A percentile compares a stretch with the other conserved stretches of the same genome.
Evolutionary conservation across 1,140 invertebrate species (phyloP).

Genomic region (Euglossa dilemma): DNA sequence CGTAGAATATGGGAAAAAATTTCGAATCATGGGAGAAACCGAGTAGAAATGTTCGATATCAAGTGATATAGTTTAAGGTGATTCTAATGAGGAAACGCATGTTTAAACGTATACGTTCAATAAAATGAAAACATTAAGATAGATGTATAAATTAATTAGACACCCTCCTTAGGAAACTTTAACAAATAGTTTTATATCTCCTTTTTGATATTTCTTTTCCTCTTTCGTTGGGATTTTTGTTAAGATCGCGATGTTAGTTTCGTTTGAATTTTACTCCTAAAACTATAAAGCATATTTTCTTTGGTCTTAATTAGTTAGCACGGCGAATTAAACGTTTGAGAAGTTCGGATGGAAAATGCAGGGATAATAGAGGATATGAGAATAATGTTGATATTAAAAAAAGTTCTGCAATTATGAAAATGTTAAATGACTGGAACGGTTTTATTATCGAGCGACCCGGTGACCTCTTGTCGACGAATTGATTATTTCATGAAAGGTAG

Average conservation of each 20-base stretch:
- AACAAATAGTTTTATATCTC: background rate
- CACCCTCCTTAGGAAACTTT: too few relatives aligned
- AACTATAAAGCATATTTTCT: background rate
- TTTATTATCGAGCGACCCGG: slow-evolving; percentile 69
- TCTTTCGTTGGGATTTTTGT: background rate
- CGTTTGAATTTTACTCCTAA: background rate
- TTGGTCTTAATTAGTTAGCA: background rate
- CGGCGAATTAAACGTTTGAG: background rate
- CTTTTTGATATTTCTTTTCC: background rate
- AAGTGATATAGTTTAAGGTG: background rate
- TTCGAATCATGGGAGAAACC: background rate
- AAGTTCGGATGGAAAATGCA: background rate
- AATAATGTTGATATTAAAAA: background rate
- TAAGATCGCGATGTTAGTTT: background rate
- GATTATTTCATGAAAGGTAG: slow-evolving; percentile 66
- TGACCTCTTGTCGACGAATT: slow-evolving; percentile 65
- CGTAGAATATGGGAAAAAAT: background rate
- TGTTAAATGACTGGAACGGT: slow-evolving; percentile 15
- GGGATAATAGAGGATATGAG: background rate
- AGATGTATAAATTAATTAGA: background rate
- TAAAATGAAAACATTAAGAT: background rate
- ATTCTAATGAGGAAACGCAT: background rate
- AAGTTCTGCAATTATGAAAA: background rate
- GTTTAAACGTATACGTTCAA: background rate
- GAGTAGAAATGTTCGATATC: background rate